Base-by-base conservation (phyloP, 2,113 vertebrate genomes). In the Odontophorus gujanensis region DNA sequence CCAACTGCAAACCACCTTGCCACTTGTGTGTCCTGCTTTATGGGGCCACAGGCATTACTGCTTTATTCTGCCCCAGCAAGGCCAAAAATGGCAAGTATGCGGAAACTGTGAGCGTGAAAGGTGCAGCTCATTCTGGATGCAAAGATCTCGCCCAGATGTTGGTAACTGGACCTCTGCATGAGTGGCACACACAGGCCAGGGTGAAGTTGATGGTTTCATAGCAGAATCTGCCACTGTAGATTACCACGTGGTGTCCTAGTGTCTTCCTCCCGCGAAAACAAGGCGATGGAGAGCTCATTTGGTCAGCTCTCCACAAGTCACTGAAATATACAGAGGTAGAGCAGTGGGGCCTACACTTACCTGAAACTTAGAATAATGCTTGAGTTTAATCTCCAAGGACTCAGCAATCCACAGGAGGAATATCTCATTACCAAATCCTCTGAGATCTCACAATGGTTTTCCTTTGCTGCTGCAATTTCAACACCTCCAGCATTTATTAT, bases 401-500 rank as follows among this genome's bases (percentile, higher is more conserved):
- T 88, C 76, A 91, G 62, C 67, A 57, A 17, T 3, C 6, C 47
- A 28, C 32, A 38, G 28, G 17, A 58, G 26, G 25, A 78, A 2
- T 16, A 22, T 47, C 17, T 62, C 24, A 7, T n/a, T 57, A 61
- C 51, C 65, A 43, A 51, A 87, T 26, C 43, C 42, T 25, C 14
- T 13, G 25, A 26, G 25, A 47, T 62, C 47, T 55, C 28, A 51
- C 1, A 0, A 5, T 17, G 48, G 57, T 94, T 95, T 93, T 75
- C 69, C 85, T 91, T 61, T 32, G 9, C 16, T 34, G n/a, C 82
- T 75, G 40, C 62, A 55, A 66, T 90, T 93, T 91, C 90, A 67
- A 36, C 79, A 7, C 20, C 17, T 24, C 43, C 57, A 45, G 69
- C 66, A 43, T 90, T 95, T 71, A 75, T 61, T 84, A n/a, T 57